These are phyloP conservation scores for Micrasema minimum DNA, from an alignment of 1,140 invertebrate genomes.

Conservation along the genomic window DNA sequence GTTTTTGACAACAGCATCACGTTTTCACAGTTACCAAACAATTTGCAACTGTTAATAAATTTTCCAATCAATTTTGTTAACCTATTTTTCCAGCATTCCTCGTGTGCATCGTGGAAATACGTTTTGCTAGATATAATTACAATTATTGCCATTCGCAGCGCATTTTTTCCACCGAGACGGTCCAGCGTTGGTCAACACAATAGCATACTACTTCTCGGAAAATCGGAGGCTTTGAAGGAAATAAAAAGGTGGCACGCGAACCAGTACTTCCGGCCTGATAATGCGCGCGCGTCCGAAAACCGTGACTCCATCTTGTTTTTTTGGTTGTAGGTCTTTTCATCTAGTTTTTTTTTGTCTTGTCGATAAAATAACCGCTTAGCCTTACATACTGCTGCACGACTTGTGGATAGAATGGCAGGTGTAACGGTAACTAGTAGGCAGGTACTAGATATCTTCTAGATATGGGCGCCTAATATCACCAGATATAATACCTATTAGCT, in stretches of 20 bases:
- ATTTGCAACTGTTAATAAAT: too few relatives aligned
- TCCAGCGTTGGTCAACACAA: background rate
- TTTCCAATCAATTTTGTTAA: too few relatives aligned
- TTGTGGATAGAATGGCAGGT: constrained; percentile 32
- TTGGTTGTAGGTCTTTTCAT: constrained; percentile 24
- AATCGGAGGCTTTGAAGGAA: constrained; percentile 32
- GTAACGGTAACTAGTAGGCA: constrained; percentile 32
- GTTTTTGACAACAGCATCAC: too few relatives aligned
- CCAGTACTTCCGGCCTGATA: constrained; percentile 31
- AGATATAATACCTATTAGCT: too few relatives aligned
- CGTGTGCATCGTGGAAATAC: too few relatives aligned
- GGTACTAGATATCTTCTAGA: too few relatives aligned
- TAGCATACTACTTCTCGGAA: constrained; percentile 4
- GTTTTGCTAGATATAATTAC: too few relatives aligned
- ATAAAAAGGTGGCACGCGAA: constrained; percentile 36
- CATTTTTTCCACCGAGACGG: background rate
- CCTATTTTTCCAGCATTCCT: too few relatives aligned
- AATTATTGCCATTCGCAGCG: background rate
- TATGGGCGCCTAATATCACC: too few relatives aligned
- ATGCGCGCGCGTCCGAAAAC: constrained; percentile 40
- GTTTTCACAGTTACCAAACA: too few relatives aligned
- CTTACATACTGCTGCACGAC: constrained; percentile 21
- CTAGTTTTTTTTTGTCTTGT: constrained; percentile 39
- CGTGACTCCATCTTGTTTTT: constrained; percentile 36
- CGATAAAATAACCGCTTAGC: constrained; percentile 33